Evolutionary conservation across 2,888 invertebrate species (phyloP).

Genomic region (Gastracanthus pulcherrimus): DNA sequence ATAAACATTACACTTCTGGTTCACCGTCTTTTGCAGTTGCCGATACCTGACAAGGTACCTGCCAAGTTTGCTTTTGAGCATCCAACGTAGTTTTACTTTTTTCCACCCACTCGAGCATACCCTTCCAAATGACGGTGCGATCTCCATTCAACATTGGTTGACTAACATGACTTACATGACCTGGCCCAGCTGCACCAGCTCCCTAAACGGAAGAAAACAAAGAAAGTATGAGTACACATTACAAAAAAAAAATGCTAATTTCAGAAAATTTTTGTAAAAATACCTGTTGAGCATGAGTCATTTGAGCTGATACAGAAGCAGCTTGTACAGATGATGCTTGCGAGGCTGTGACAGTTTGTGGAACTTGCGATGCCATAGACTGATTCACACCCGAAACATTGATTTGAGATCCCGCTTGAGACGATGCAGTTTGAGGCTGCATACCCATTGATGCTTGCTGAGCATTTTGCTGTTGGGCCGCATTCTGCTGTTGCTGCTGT

Average conservation of each 20-base stretch:
- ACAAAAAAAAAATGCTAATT: not conserved
- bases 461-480: slow-evolving; percentile 68
- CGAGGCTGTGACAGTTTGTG: slow-evolving; percentile 72
- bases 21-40: slow-evolving; percentile 89
- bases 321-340: slow-evolving; percentile 68
- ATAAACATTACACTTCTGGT: slow-evolving; percentile 85
- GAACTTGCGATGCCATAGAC: slow-evolving; percentile 71
- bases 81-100: slow-evolving; percentile 89
- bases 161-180: slow-evolving; percentile 57
- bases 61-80: slow-evolving; percentile 86
- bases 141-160: slow-evolving; percentile 78
- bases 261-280: not conserved
- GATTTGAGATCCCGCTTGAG: slow-evolving; percentile 69
- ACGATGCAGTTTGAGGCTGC: slow-evolving; percentile 70
- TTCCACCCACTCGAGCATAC: slow-evolving; percentile 95
- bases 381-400: slow-evolving; percentile 72
- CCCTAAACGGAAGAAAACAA: slow-evolving; percentile 67
- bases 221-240: not conserved
- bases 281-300: slow-evolving; percentile 69
- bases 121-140: slow-evolving; percentile 86
- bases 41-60: slow-evolving; percentile 88
- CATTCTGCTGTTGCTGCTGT: slow-evolving; percentile 72
- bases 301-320: slow-evolving; percentile 68
- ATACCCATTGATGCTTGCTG: slow-evolving; percentile 75
- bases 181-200: slow-evolving; percentile 64